A percentile compares a stretch with the other conserved stretches of the same genome.
Conservation (phyloP, 1,140 invertebrate species). For the Anagrus nilaparvatae region DNA sequence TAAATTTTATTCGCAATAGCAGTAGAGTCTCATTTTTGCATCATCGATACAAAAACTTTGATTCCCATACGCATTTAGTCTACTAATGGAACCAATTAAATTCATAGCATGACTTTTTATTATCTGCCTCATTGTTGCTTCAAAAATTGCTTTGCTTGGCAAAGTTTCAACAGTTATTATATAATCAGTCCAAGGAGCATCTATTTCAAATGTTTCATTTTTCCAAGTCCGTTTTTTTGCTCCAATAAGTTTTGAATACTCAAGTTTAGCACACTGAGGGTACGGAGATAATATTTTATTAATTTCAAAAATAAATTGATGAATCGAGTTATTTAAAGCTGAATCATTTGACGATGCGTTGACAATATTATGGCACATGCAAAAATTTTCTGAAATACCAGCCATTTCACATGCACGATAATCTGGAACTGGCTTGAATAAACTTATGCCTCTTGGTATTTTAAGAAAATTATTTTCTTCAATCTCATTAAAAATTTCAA, state of each 20-base stretch:
- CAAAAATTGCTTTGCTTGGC: slow-evolving; percentile 65
- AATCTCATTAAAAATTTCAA: no score
- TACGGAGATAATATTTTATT: slow-evolving; percentile 52
- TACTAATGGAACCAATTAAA: slow-evolving; percentile 54
- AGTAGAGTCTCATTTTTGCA: slow-evolving; percentile 65
- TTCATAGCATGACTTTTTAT: slow-evolving; percentile 38
- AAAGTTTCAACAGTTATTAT: slow-evolving; percentile 53
- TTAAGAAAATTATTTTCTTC: no score
- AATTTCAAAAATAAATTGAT: slow-evolving; percentile 49
- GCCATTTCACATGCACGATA: slow-evolving; percentile 65
- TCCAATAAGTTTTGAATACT: slow-evolving; percentile 44
- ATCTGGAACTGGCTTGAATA: slow-evolving; percentile 59
- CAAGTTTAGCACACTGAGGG: slow-evolving; percentile 48
- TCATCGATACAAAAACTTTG: slow-evolving; percentile 69
- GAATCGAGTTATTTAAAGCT: slow-evolving; percentile 41
- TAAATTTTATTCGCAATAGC: slow-evolving; percentile 54
- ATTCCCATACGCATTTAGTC: slow-evolving; percentile 69
- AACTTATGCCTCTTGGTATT: slow-evolving; percentile 66
- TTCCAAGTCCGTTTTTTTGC: slow-evolving; percentile 40
- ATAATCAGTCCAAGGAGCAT: slow-evolving; percentile 45
- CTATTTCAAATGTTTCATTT: no score
- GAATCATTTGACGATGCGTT: slow-evolving; percentile 43
- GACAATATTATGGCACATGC: slow-evolving; percentile 60
- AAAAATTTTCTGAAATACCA: slow-evolving; percentile 71
- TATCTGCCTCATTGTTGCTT: slow-evolving; percentile 52